Evolutionary conservation across 2,797 vertebrate genomes (phyloP).

Genomic region (Stomatorhinus walkeri): DNA sequence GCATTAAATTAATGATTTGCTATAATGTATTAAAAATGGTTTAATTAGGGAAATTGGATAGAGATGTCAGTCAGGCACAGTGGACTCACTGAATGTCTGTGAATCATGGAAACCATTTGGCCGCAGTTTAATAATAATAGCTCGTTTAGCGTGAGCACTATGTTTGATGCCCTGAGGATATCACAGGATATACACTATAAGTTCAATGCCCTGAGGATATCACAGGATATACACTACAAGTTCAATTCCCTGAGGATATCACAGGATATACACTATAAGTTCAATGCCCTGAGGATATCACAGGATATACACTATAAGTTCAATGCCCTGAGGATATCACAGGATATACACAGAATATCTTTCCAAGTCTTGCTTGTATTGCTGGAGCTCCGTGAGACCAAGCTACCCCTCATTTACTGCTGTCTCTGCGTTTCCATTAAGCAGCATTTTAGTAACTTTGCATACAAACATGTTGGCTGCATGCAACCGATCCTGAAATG

Average conservation of each 20-base stretch:
- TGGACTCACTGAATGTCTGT: not conserved
- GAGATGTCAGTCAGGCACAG: not conserved
- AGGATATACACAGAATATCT: not conserved
- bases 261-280: not conserved
- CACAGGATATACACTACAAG: not conserved
- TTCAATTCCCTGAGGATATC: too few relatives aligned
- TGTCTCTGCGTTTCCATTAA: not conserved
- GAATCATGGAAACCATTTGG: not conserved
- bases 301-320: not conserved
- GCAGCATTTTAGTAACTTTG: not conserved
- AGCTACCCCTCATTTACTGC: not conserved
- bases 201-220: not conserved
- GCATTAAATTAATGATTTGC: not conserved
- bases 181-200: not conserved
- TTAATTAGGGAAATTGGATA: not conserved
- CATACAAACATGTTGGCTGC: not conserved
- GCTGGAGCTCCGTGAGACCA: not conserved
- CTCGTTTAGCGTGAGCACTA: not conserved
- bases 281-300: too few relatives aligned
- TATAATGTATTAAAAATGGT: not conserved
- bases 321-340: not conserved
- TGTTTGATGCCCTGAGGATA: too few relatives aligned
- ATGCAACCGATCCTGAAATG: not conserved
- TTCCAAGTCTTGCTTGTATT: not conserved
- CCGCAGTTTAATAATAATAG: not conserved